phyloP scores from a whole-genome alignment of 2,113 vertebrate genomes.

The Equus quagga region DNA sequence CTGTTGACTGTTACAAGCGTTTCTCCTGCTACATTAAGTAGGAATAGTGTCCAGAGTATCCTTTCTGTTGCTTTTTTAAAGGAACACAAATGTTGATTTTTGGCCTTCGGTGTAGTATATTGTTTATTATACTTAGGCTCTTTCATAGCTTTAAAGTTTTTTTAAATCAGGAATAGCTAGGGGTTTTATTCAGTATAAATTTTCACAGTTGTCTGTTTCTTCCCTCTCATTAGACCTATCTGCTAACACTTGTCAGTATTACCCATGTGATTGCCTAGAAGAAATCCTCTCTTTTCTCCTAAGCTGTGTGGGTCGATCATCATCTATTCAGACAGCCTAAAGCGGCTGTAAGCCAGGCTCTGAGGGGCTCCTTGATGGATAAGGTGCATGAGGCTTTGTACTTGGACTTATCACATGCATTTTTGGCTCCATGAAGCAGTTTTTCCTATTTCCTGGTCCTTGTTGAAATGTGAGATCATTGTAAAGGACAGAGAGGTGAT shows the following conservation, averaged over 20 bases:
- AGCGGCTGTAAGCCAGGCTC: not conserved
- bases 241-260: not conserved
- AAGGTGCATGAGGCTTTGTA: not conserved
- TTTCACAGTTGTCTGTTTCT: not conserved
- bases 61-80: slow-evolving; percentile 10
- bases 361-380: not conserved
- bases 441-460: slow-evolving; percentile 45
- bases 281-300: not conserved
- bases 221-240: not conserved
- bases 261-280: not conserved
- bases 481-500: slow-evolving; percentile 61
- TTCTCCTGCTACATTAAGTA: not conserved
- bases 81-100: not conserved
- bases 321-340: not conserved
- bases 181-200: not conserved
- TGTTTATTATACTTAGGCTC: not conserved
- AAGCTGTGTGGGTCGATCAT: not conserved
- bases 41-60: not conserved
- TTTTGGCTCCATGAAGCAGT: not conserved
- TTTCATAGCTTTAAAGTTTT: not conserved
- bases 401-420: not conserved
- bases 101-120: not conserved
- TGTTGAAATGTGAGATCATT: slow-evolving; percentile 41
- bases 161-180: not conserved
- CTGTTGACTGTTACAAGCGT: not conserved